These are phyloP conservation scores for Rhinoraja longicauda DNA, from an alignment of 2,797 vertebrate genomes.

Conservation along the genomic window DNA sequence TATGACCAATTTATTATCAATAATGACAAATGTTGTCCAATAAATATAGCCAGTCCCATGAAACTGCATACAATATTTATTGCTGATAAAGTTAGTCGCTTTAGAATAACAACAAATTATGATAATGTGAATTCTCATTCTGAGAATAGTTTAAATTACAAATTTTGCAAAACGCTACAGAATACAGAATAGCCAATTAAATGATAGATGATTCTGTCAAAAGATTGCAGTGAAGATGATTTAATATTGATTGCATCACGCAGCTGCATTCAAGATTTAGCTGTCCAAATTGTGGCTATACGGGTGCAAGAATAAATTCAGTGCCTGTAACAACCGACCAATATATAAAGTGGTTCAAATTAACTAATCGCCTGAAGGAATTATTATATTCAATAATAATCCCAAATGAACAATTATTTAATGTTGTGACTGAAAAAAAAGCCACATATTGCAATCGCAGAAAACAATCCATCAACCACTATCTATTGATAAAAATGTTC, in stretches of 20 bases:
- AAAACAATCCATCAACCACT: not conserved
- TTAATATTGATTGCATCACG: conserved; percentile 13
- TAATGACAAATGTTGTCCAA: not conserved
- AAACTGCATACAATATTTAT: not conserved
- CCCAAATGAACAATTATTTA: not conserved
- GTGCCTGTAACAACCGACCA: not conserved
- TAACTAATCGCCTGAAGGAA: not conserved
- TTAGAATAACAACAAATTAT: not conserved
- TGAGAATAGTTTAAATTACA: not conserved
- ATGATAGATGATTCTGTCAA: not conserved
- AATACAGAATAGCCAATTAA: not conserved
- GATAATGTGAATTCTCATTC: not conserved
- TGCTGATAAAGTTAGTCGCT: not conserved
- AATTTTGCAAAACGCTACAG: not conserved
- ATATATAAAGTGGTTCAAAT: not conserved
- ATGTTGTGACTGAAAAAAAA: not conserved
- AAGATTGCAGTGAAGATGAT: not conserved
- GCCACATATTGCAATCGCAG: not conserved
- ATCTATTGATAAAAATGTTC: not conserved
- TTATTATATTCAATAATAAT: not conserved
- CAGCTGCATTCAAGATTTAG: not conserved
- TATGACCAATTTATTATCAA: not conserved
- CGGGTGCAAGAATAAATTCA: not conserved
- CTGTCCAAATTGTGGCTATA: not conserved
- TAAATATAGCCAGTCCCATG: not conserved